A percentile compares a stretch with the other conserved stretches of the same genome.
Evolutionary conservation across 1,140 invertebrate genomes (phyloP).

Genomic region (Drosophila pseudoobscura): DNA sequence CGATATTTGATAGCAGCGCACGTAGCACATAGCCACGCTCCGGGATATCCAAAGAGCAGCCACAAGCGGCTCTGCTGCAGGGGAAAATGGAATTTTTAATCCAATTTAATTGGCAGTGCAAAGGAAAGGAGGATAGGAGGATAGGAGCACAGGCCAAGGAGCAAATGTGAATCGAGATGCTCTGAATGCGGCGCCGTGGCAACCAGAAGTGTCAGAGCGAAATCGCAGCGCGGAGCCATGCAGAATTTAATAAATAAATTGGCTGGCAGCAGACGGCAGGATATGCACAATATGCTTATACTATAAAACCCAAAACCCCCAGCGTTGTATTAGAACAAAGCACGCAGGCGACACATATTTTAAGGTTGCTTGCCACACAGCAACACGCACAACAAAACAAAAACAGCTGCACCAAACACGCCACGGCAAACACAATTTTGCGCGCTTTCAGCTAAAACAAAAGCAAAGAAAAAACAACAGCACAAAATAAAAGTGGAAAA

Average conservation of each 20-base stretch:
- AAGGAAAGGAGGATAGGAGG: not conserved
- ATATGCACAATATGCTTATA: constrained; percentile 50
- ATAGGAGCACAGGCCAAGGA: not conserved
- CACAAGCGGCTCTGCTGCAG: constrained; percentile 54
- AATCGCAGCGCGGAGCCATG: constrained; percentile 8
- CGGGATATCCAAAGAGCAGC: constrained; percentile 55
- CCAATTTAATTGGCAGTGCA: constrained; percentile 69
- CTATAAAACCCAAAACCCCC: not conserved
- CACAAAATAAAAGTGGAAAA: constrained; percentile 31
- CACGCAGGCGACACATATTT: constrained; percentile 73
- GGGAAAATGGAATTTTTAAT: constrained; percentile 81
- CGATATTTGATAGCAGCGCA: constrained; percentile 60
- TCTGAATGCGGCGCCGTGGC: constrained; percentile 32
- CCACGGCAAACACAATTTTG: constrained; percentile 44
- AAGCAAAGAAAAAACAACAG: constrained; percentile 45
- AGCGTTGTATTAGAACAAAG: constrained; percentile 60
- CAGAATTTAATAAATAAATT: constrained; percentile 73
- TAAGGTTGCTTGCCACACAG: constrained; percentile 49
- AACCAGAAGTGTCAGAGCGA: constrained; percentile 42
- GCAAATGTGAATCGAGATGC: constrained; percentile 40
- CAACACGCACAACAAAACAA: not conserved
- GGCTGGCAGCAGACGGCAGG: constrained; percentile 30
- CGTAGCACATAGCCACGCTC: constrained; percentile 60
- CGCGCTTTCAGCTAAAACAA: constrained; percentile 30
- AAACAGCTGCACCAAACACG: constrained; percentile 26